Base-by-base conservation (phyloP, 2,113 vertebrate genomes). In the Psephotus haematonotus region DNA sequence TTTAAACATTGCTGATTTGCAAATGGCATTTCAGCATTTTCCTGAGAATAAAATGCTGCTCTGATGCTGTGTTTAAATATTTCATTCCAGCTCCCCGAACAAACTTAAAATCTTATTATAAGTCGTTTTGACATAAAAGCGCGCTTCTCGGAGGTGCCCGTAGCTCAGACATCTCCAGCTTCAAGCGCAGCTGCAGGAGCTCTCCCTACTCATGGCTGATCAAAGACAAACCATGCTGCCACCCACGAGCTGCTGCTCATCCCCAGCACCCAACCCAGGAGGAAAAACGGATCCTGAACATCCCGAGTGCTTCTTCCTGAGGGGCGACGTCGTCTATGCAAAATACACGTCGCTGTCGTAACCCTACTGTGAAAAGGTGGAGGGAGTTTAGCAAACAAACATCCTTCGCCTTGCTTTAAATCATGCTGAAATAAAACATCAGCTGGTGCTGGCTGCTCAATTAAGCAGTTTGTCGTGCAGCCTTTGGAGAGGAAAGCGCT, bases 61-160 rank as follows among this genome's bases (percentile, higher is more conserved):
- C 15, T 91, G 90, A 81, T 85, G 84, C 93, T 17, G 7, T 10
- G 62, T 67, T 96, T 96, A 95, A 96, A 96, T 95, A 95, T 96
- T 97, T 96, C 87, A 96, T 97, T 77, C 79, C 92, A 53, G 84
- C 82, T 94, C 85, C 90, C 90, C 13, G 78, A 94, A 95, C 90
- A 89, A 91, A 96, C 87, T 90, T 92, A 92, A 87, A 92, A 91
- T 72, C 95, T 96, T 95, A 90, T 95, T 74, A 53, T 74, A 81
- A 95, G 87, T 83, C 7, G 0, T 91, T 90, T 76, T 93, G 93
- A 95, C 94, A 95, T 94, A 49, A 91, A 95, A 96, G 81, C 10
- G 5, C 3, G 4, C 35, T 91, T 59, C 93, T 78, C 77, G 11
- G 86, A 37, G 85, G 88, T 88, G 74, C 94, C 91, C 25, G 3